These are phyloP conservation scores for Sinocyclocheilus grahami DNA, from an alignment of 2,113 vertebrate species.

Conservation along the genomic window DNA sequence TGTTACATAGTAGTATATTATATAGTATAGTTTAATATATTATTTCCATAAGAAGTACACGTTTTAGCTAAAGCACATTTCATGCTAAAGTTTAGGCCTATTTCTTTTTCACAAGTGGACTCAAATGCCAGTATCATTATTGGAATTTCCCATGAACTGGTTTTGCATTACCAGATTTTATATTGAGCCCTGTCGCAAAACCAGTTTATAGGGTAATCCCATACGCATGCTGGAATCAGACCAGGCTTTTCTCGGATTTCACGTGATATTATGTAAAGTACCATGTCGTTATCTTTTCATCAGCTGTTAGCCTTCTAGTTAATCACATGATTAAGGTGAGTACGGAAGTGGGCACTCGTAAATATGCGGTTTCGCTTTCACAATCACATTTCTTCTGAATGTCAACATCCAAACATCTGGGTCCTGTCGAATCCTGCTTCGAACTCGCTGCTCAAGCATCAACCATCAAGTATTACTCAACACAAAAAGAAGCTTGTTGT, in stretches of 20 bases:
- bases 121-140: neutral
- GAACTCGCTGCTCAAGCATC: neutral
- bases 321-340: neutral
- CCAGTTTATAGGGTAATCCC: neutral
- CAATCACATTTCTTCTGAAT: neutral
- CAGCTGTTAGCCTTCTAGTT: neutral
- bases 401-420: neutral
- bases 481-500: constrained; percentile 24
- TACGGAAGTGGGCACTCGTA: neutral
- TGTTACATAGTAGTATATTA: too few species aligned
- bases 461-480: constrained; percentile 3
- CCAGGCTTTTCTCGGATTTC: neutral
- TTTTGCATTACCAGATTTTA: neutral
- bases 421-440: neutral
- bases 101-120: neutral
- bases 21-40: too few species aligned
- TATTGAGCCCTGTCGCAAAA: neutral
- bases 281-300: neutral
- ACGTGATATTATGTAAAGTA: neutral
- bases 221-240: neutral
- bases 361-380: neutral
- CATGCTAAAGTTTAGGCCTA: neutral
- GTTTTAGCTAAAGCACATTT: neutral
- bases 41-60: neutral
- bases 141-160: neutral